phyloP scores from a whole-genome alignment of 2,888 invertebrate genomes.

The Phortica magna region DNA sequence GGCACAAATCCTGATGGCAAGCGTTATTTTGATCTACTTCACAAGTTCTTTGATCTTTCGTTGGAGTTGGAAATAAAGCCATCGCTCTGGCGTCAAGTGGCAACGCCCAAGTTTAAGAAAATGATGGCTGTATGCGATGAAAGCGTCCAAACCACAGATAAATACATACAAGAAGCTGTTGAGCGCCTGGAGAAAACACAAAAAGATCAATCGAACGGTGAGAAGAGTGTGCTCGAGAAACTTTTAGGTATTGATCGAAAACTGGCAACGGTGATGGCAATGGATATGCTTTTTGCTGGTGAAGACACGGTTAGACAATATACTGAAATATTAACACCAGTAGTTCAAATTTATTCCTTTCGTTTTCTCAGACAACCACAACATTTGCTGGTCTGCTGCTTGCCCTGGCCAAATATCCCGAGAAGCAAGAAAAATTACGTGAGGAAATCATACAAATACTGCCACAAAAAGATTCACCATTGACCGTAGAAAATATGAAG shows the following conservation, averaged over 20 bases:
- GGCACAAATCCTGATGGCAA: conserved; percentile 54
- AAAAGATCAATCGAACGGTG: not conserved
- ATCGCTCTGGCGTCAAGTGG: conserved; percentile 56
- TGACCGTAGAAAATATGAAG: conserved; percentile 78
- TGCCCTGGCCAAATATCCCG: conserved; percentile 81
- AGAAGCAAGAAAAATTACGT: conserved; percentile 83
- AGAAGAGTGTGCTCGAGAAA: conserved; percentile 80
- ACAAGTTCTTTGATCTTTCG: conserved; percentile 48
- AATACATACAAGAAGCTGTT: not conserved
- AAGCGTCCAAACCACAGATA: too few species aligned
- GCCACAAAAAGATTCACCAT: conserved; percentile 76
- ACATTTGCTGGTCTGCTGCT: conserved; percentile 60
- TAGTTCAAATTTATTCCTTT: not conserved
- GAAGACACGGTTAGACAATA: conserved; percentile 82
- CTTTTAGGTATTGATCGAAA: conserved; percentile 81
- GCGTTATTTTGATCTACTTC: conserved; percentile 40
- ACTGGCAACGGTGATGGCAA: conserved; percentile 83
- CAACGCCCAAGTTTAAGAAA: conserved; percentile 52
- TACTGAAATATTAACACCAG: not conserved
- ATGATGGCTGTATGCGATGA: conserved; percentile 19
- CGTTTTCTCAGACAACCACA: conserved; percentile 70
- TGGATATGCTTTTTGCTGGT: conserved; percentile 85
- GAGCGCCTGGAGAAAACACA: not conserved
- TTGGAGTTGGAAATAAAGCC: conserved; percentile 54
- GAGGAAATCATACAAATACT: conserved; percentile 80